Evolutionary conservation across 2,797 vertebrate genomes (phyloP), one percentile per base, ranked within the genome.

Genomic region (Discoglossus pictus): DNA sequence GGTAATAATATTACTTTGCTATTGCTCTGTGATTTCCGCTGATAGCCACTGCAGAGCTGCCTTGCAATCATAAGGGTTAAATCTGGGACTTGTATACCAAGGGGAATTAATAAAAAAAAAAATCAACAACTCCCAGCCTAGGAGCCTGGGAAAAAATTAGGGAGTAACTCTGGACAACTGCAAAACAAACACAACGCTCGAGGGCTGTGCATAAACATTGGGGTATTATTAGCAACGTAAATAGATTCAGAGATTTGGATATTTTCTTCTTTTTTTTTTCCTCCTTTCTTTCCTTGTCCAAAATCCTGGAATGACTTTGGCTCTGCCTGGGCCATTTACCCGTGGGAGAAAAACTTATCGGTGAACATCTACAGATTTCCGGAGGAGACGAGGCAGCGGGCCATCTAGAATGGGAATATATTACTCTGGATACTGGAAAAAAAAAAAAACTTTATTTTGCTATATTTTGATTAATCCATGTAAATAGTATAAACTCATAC

Each of bases 191-290:
- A 79, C 66, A 35, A 64, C 27, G 56, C 61, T 74, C n/a, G 24
- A 21, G 73, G 75, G 73, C 79, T 56, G 74, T 0, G 61, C 72
- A 83, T 83, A 86, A 84, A 83, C 84, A 83, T 2, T 1, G 66
- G 72, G 61, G 61, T 86, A 84, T 86, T 86, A 73, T 84, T 84
- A 86, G 84, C 31, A 83, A 83, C 80, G 1, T 1, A 36, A 77
- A 78, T 1, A 0, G 73, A 67, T 63, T 56, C 59, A 56, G 52
- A 69, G 50, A 69, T 69, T 55, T 53, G 25, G 47, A 60, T 40
- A 24, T 24, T 36, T 40, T 51, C 17, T 47, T 53, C 31, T 66
- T 21, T 56, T 27, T 40, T 53, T 42, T 31, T 31, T 31, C n/a
- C n/a, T n/a, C n/a, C n/a, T n/a, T n/a, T n/a, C n/a, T n/a, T n/a